Conservation (phyloP, 2,113 vertebrate genomes). For the Phaethon lepturus region DNA sequence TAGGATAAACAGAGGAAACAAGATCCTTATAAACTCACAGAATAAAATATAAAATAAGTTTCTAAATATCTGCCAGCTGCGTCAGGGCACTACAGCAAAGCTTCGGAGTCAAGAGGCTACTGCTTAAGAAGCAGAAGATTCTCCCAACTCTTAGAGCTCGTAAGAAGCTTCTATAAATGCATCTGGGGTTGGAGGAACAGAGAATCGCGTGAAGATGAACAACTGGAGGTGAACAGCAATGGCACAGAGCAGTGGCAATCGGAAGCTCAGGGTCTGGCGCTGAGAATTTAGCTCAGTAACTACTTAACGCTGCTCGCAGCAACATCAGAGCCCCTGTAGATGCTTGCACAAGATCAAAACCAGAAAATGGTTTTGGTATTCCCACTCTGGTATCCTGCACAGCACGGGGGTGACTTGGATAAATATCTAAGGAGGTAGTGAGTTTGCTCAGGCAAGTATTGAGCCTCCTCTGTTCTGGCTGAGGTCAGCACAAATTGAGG, state of each 20-base stretch:
- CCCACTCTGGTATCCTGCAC: background rate
- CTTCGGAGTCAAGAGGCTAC: background rate
- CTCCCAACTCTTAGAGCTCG: background rate
- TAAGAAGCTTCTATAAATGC: background rate
- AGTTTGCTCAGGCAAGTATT: background rate
- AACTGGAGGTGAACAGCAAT: no score
- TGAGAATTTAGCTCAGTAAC: background rate
- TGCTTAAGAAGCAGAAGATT: background rate
- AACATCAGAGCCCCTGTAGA: background rate
- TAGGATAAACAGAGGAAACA: background rate
- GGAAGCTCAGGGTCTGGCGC: background rate
- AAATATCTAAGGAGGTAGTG: rapidly evolving
- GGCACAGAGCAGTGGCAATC: background rate
- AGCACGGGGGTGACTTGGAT: background rate
- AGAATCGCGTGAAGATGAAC: background rate
- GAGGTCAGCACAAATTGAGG: background rate
- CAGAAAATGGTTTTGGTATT: background rate
- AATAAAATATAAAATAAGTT: background rate
- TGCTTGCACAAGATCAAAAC: background rate
- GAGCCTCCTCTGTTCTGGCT: background rate
- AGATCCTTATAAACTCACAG: background rate
- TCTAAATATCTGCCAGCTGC: background rate
- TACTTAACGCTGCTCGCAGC: rapidly evolving
- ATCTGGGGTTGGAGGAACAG: background rate
- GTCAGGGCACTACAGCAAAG: background rate